These are phyloP conservation scores for Latrodectus elegans DNA, from an alignment of 2,888 invertebrate genomes.

Conservation along the genomic window DNA sequence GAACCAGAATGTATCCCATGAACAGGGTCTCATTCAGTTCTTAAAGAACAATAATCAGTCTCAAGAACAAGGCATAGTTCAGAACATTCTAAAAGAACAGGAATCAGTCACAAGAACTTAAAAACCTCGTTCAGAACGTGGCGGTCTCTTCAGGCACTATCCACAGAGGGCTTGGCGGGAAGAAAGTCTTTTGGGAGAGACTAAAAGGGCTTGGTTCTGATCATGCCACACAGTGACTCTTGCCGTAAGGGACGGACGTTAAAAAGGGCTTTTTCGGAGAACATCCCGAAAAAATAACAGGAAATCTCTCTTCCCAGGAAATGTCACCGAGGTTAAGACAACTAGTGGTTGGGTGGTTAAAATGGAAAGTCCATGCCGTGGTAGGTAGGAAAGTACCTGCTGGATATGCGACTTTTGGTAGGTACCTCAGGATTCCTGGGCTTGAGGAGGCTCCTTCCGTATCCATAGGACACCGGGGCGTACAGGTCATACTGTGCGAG, in stretches of 20 bases:
- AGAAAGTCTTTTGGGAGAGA: too few relatives aligned
- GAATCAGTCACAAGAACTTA: too few relatives aligned
- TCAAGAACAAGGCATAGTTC: too few relatives aligned
- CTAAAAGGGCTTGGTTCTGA: too few relatives aligned
- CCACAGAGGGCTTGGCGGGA: too few relatives aligned
- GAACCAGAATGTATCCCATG: too few relatives aligned
- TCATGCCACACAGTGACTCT: too few relatives aligned
- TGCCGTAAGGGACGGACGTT: constrained; percentile 39
- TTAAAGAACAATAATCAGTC: too few relatives aligned
- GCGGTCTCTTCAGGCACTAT: too few relatives aligned
- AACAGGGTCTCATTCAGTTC: too few relatives aligned
- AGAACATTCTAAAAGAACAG: too few relatives aligned
- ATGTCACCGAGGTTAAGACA: constrained; percentile 16
- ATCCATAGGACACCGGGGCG: constrained; percentile 64
- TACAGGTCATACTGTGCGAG: constrained; percentile 64
- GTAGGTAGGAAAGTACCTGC: constrained; percentile 66
- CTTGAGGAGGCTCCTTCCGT: constrained; percentile 64
- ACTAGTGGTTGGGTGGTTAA: constrained; percentile 45
- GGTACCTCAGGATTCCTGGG: constrained; percentile 49
- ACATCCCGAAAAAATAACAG: constrained; percentile 36
- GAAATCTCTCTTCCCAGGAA: not conserved
- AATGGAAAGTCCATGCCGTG: constrained; percentile 67
- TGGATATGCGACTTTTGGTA: constrained; percentile 50
- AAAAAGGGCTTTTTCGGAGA: constrained; percentile 49
- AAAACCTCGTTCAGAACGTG: too few relatives aligned